Percentiles rank a stretch among this genome's conserved stretches.
phyloP scores from a whole-genome alignment of 1,140 invertebrate species.

The Macrostomum lignano region DNA sequence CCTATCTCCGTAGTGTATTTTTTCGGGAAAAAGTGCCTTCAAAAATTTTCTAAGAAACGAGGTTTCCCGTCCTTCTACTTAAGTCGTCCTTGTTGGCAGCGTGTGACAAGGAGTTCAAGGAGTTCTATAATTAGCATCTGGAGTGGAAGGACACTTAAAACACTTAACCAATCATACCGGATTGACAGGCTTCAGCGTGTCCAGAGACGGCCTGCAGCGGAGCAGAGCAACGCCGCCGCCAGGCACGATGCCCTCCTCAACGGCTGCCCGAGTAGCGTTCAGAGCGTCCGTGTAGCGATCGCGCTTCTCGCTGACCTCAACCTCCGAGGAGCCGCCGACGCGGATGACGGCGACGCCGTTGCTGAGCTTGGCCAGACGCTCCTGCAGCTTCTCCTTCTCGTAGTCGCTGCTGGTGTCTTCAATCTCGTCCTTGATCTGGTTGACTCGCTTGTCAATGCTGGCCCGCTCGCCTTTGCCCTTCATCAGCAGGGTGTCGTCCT shows the following conservation, averaged over 20 bases:
- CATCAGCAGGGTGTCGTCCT: conserved; percentile 81
- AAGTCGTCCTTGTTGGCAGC: too few species aligned
- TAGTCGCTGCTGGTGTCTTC: conserved; percentile 77
- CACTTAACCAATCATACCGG: too few species aligned
- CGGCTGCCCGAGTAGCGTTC: conserved; percentile 82
- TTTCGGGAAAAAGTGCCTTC: too few species aligned
- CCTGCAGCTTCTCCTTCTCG: conserved; percentile 92
- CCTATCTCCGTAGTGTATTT: too few species aligned
- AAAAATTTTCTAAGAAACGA: too few species aligned
- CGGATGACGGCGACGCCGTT: conserved; percentile 78
- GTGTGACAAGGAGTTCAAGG: too few species aligned
- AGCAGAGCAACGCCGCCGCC: conserved; percentile 82
- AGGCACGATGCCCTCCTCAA: conserved; percentile 96
- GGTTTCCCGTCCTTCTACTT: too few species aligned
- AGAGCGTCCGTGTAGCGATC: conserved; percentile 85
- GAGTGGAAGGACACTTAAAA: too few species aligned
- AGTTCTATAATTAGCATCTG: too few species aligned
- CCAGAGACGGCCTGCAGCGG: conserved; percentile 48
- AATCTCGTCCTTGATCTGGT: conserved; percentile 75
- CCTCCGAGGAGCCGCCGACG: conserved; percentile 78
- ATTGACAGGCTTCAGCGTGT: conserved; percentile 41
- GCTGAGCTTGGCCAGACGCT: conserved; percentile 67
- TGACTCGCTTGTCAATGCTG: conserved; percentile 60
- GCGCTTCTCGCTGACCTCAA: conserved; percentile 97
- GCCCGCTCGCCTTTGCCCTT: conserved; percentile 53